Evolutionary conservation across 2,113 vertebrate species (phyloP).

Genomic region (Charadrius vociferus): DNA sequence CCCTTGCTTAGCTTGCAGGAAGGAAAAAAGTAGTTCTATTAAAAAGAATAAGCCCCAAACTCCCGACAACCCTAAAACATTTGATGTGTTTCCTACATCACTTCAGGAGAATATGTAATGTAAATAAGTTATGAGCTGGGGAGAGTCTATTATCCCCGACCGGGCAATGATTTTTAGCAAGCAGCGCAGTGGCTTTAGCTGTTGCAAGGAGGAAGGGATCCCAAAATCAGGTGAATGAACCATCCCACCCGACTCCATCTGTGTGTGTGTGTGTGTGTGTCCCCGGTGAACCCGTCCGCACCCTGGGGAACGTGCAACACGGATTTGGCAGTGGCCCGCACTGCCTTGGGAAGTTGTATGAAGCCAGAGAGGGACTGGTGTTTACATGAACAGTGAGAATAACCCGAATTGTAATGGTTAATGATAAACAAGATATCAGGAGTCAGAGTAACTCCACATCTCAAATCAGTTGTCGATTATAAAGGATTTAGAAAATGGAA

Average conservation of each 20-base stretch:
- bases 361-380: not conserved
- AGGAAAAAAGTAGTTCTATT: not conserved
- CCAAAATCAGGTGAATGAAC: not conserved
- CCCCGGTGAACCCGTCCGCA: fast-evolving
- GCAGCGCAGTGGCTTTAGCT: not conserved
- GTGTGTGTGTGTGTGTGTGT: too few relatives aligned
- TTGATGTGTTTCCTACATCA: not conserved
- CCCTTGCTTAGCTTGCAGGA: not conserved
- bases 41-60: not conserved
- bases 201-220: not conserved
- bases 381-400: not conserved
- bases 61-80: not conserved
- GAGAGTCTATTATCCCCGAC: not conserved
- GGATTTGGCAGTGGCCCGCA: fast-evolving
- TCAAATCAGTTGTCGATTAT: fast-evolving
- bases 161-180: not conserved
- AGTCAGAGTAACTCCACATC: not conserved
- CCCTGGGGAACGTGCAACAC: fast-evolving
- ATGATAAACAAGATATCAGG: not conserved
- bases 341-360: not conserved
- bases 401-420: not conserved
- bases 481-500: not conserved
- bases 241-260: fast-evolving
- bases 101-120: not conserved
- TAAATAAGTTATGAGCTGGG: not conserved